Base-by-base conservation (phyloP, 2,797 vertebrate genomes). In the Anguilla pacifica region DNA sequence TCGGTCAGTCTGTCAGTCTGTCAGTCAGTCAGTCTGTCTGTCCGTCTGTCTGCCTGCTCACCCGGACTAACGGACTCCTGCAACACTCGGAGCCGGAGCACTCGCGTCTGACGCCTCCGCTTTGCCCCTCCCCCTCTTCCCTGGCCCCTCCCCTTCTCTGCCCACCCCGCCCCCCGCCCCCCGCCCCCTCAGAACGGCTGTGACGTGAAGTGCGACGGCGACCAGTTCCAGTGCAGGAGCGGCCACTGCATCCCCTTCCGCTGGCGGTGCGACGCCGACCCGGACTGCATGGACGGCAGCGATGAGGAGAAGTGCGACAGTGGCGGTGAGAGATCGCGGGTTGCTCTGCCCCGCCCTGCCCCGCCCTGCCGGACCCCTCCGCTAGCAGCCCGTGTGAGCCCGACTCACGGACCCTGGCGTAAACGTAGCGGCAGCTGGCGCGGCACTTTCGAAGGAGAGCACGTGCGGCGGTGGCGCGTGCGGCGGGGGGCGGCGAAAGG, bases 191-290 rank as follows among this genome's bases (percentile, higher is more conserved):
- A 99, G 98, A 97, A 98, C 83, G 97, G 97, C 91, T 99, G 98
- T 89, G 97, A 96, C 0, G 95, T 97, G 0, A 97, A 97, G 89
- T 99, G 98, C 0, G 97, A 99, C 90, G 97, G 95, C 0, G 97
- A 99, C 94, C 97, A 99, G 94, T 99, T 97, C 95, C 97, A 98
- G 94, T 99, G 98, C 92, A 97, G 96, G 92, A 99, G 96, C 0
- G 96, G 97, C 0, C 98, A 99, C 89, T 99, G 98, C 93, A 98
- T 99, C 91, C 97, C 98, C 79, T 95, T 98, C 89, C 97, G 97
- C 93, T 99, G 98, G 98, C 97, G 97, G 89, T 99, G 98, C 0
- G 98, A 99, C 0, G 96, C 96, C 0, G 98, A 99, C 0, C 94
- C 97, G 0, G 98, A 99, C 95, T 99, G 98, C 92, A 96, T 98